These are phyloP conservation scores for Gallirallus australis DNA, from an alignment of 2,797 vertebrate species.

Conservation along the genomic window DNA sequence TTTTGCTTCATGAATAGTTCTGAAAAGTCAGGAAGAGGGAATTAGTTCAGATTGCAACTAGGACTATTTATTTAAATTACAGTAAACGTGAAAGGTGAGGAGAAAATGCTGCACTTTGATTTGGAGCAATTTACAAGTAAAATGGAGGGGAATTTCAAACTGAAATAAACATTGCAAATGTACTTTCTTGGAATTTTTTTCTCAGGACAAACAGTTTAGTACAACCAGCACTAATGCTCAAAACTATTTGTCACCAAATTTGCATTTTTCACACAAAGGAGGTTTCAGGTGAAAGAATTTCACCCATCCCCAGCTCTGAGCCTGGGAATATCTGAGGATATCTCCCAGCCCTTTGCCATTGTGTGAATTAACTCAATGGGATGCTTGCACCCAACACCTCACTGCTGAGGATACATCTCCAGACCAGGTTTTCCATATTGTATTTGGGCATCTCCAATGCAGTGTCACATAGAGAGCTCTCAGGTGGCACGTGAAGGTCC, in stretches of 20 bases:
- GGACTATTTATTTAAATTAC: conserved; percentile 65
- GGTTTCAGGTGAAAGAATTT: conserved; percentile 60
- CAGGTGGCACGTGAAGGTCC: background rate
- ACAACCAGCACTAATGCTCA: conserved; percentile 26
- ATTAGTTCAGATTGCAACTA: conserved; percentile 58
- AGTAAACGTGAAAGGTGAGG: conserved; percentile 52
- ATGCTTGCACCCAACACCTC: background rate
- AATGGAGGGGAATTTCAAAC: conserved; percentile 69
- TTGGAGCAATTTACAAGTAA: conserved; percentile 72
- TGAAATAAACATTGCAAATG: conserved; percentile 74
- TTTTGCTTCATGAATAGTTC: conserved; percentile 51
- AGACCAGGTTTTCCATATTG: background rate
- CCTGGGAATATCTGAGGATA: conserved; percentile 28
- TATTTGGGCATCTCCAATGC: background rate
- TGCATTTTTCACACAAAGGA: conserved; percentile 61
- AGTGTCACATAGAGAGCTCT: background rate
- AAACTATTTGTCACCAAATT: conserved; percentile 66
- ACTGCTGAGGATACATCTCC: background rate
- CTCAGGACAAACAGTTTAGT: conserved; percentile 64
- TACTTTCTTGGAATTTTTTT: conserved; percentile 67
- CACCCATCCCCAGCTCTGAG: background rate
- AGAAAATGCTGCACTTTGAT: conserved; percentile 65
- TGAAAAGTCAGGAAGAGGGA: conserved; percentile 65
- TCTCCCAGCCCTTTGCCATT: background rate
- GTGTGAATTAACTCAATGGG: background rate